Evolutionary conservation across 2,113 vertebrate species (phyloP).

Genomic region (Prochilodus magdalenae): DNA sequence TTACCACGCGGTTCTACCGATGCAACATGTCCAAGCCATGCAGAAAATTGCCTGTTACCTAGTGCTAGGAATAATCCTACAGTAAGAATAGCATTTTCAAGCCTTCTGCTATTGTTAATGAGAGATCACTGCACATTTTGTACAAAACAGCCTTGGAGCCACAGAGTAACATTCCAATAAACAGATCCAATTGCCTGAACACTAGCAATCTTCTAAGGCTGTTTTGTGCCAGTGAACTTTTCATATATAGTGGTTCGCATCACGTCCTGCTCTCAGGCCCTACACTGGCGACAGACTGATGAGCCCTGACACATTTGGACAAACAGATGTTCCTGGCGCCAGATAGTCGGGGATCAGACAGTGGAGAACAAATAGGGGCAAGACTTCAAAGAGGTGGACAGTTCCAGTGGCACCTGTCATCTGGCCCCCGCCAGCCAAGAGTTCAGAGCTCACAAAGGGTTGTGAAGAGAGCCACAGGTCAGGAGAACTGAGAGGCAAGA

Average conservation of each 20-base stretch:
- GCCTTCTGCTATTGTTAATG: neutral
- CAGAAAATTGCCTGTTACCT: neutral
- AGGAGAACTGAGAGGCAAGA: neutral
- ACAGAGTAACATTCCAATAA: conserved; percentile 13
- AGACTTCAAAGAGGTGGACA: conserved; percentile 50
- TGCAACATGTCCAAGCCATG: neutral
- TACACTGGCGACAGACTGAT: conserved; percentile 54
- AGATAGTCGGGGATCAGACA: conserved; percentile 57
- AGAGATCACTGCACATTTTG: neutral
- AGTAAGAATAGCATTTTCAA: neutral
- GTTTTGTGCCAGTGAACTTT: conserved; percentile 43
- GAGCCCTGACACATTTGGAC: conserved; percentile 58
- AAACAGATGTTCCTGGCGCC: conserved; percentile 53
- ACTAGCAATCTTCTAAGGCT: conserved; percentile 17
- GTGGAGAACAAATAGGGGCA: conserved; percentile 46
- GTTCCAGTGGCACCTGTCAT: conserved; percentile 47
- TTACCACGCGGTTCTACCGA: neutral
- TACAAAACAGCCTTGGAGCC: neutral
- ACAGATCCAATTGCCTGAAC: conserved; percentile 26
- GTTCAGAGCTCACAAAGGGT: conserved; percentile 36
- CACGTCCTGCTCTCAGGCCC: conserved; percentile 36
- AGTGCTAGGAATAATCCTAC: neutral
- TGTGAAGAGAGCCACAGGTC: neutral
- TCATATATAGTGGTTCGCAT: conserved; percentile 54
- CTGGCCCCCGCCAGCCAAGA: conserved; percentile 24